Evolutionary conservation across 2,113 vertebrate genomes (phyloP), one percentile per base, ranked within the genome.

Genomic region (Oreocharis arfaki): DNA sequence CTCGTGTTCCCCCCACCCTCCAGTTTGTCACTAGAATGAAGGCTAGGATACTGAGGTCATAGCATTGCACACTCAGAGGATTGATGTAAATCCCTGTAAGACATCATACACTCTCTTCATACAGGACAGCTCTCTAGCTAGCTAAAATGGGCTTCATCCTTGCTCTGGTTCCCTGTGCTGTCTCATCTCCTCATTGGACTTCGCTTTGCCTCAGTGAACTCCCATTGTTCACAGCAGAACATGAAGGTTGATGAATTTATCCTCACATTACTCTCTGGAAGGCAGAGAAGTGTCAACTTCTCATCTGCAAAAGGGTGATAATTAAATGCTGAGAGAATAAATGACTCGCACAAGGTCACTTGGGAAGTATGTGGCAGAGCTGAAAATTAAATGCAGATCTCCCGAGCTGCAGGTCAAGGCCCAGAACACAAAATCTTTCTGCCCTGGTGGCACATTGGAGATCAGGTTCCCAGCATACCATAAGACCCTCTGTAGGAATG

Each of bases 261-360:
- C 96, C 95, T 97, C 96, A 94, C 96, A 96, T 96, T 95, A 95
- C 94, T 97, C 94, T 97, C 84, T 93, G 73, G 95, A 93, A 97
- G 94, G 95, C 94, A 96, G 86, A 93, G 83, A 93, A 95, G 93
- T 97, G 96, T 97, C 96, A 97, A 92, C 95, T 95, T 96, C 96
- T 97, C 96, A 97, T 96, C 96, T 97, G 96, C 96, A 97, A 96
- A 95, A 95, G 95, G 96, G 95, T 95, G 96, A 97, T 97, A 97
- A 97, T 97, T 97, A 97, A 97, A 97, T 97, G 91, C 94, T 95
- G 96, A 95, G 94, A 96, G 91, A 92, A 96, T 94, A 95, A 95
- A 96, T 96, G 94, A 97, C 95, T 95, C 53, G 73, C 96, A 97
- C 96, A 97, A 97, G 96, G 95, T 97, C 96, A 97, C 93, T 97